Evolutionary conservation across 2,113 vertebrate species (phyloP), one percentile per base, ranked within the genome.

Genomic region (Carlito syrichta): DNA sequence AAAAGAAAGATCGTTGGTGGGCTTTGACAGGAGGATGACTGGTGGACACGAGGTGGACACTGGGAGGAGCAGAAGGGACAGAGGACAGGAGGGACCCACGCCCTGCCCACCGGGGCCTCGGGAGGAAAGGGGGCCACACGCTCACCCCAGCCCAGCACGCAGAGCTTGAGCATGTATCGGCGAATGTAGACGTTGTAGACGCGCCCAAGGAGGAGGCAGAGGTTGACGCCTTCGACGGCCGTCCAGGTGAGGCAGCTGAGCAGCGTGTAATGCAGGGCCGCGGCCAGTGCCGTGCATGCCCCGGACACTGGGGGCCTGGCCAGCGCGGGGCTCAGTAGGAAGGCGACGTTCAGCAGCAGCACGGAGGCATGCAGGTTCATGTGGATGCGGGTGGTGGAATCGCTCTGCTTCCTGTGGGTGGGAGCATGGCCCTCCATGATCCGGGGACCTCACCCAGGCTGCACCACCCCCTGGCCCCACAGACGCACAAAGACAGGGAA

Each of bases 171-270:
- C 84, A 97, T 1, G 4, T 98, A 98, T 56, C 78, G 60, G 1
- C 6, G 94, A 30, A 98, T 87, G 84, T 98, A 98, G 43, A 89
- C 1, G 14, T 98, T 97, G 97, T 98, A 98, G 95, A 98, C 98
- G 0, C 93, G 97, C 10, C 97, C 97, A 0, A 98, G 78, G 7
- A 98, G 96, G 2, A 98, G 91, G 95, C 98, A 98, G 96, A 98
- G 98, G 91, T 98, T 98, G 94, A 98, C 98, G 78, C 98, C 98
- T 54, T 98, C 98, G 0, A 98, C 96, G 95, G 97, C 98, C 97
- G 96, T 98, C 98, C 98, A 98, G 76, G 98, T 97, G 71, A 98
- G 95, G 60, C 95, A 95, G 78, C 97, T 95, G 89, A 98, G 98
- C 92, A 98, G 89, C 0, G 94, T 38, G 1, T 88, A 98, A 86